Conservation (phyloP, 64 coral and sea anemone species). For the Anthopleura sola region DNA sequence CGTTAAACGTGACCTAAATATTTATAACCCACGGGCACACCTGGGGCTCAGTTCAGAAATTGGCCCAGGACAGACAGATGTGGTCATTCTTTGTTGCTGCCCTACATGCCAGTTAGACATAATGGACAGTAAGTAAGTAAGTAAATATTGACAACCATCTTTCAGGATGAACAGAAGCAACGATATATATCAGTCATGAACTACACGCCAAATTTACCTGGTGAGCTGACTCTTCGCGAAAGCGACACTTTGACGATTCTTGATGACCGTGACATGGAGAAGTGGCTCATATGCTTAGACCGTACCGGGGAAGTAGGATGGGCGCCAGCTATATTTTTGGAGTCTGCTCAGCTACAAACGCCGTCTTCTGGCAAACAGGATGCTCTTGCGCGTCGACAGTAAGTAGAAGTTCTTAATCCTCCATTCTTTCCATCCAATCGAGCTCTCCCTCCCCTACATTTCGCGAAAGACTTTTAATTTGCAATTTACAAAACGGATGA, state of each 20-base stretch:
- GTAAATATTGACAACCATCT: neutral
- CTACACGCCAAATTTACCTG: slow-evolving; percentile 52
- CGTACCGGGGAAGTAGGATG: slow-evolving; percentile 75
- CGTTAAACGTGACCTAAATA: no score
- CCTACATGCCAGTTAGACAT: no score
- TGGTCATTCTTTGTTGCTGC: no score
- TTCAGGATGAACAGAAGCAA: slow-evolving; percentile 25
- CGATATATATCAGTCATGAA: slow-evolving; percentile 62
- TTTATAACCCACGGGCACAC: no score
- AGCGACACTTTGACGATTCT: slow-evolving; percentile 71
- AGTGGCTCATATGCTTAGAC: slow-evolving; percentile 55
- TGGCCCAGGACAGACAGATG: no score
- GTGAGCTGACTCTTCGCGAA: slow-evolving; percentile 66
- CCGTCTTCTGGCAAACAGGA: slow-evolving; percentile 40
- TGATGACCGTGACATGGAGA: slow-evolving; percentile 56
- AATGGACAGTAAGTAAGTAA: no score
- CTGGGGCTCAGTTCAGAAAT: no score
- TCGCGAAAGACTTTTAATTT: no score
- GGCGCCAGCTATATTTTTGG: slow-evolving; percentile 60
- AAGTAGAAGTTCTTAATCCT: slow-evolving; percentile 13
- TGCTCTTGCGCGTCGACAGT: slow-evolving; percentile 81
- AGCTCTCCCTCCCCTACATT: no score
- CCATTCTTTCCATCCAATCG: no score
- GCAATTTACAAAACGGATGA: no score
- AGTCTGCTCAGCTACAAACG: neutral